Base-by-base conservation (phyloP, 2,888 invertebrate species). In the Trichopria drosophilae region DNA sequence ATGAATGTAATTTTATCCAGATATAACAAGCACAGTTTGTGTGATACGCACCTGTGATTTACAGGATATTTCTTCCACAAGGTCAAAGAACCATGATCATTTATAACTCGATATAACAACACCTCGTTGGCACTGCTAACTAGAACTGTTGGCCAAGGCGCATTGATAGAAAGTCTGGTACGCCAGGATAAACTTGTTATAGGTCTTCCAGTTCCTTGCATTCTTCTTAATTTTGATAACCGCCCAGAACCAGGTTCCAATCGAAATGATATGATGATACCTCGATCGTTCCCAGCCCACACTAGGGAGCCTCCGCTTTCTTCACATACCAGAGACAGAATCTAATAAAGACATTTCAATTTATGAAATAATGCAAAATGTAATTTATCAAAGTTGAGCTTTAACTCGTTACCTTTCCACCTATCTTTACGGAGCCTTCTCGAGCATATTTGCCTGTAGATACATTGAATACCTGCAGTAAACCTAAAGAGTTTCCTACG, bases 211-310 rank as follows among this genome's bases (percentile, higher is more conserved):
- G 84, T 84, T 58, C 79, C 77, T 51, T 81, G 77, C 60, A 80
- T 81, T 68, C 86, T 82, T 54, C 84, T 81, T 60, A 85, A 78
- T 75, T 86, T 87, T 57, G 81, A 83, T 44, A 90, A 76, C 60
- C 82, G 79, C 24, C 86, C 87, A 58, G 84, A 82, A 40, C 82
- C 81, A 41, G 84, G 77, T 68, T 87, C 87, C 71, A 87, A 80
- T 28, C 82, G 80, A 75, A 87, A 87, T 41, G 87, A 85, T 58
- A 83, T 79, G 57, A 89, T 84, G 58, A 81, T 77, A 13, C 89
- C 88, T 81, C 80, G 84, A 65, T 89, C 87, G 73, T 89, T 90
- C 39, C 88, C 90, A 29, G 87, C 86, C 92, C 92, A 93, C 60
- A 92, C 81, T 67, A 88, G 45, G 4, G 66, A 68, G 19, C 74